Evolutionary conservation across 1,140 invertebrate species (phyloP).

Genomic region (Microvelia longipes): DNA sequence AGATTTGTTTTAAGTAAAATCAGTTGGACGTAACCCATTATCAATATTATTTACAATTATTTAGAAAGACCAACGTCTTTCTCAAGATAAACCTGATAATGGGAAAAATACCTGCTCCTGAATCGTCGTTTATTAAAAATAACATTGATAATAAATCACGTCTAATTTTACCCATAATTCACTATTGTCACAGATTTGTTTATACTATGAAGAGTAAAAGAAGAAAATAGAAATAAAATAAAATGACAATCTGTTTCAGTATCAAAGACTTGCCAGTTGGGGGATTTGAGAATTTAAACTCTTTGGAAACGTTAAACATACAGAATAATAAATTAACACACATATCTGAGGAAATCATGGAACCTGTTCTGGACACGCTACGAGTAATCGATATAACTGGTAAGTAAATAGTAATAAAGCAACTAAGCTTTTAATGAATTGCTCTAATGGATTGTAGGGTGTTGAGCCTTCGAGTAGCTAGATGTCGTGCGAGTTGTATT

Average conservation of each 20-base stretch:
- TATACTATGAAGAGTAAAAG: too few relatives aligned
- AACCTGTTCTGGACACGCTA: constrained; percentile 68
- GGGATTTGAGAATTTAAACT: constrained; percentile 73
- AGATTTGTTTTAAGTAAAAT: too few relatives aligned
- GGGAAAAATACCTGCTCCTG: too few relatives aligned
- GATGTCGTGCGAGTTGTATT: background rate
- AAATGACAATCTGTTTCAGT: constrained; percentile 43
- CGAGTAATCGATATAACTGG: constrained; percentile 72
- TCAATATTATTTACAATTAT: too few relatives aligned
- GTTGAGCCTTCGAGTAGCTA: background rate
- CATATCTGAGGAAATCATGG: constrained; percentile 73
- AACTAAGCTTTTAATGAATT: background rate
- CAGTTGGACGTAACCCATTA: too few relatives aligned
- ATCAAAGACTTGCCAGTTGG: constrained; percentile 58
- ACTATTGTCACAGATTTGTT: too few relatives aligned
- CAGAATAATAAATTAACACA: constrained; percentile 72
- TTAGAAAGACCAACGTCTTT: too few relatives aligned
- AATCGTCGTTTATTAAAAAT: too few relatives aligned
- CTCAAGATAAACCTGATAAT: too few relatives aligned
- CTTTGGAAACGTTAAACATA: constrained; percentile 68
- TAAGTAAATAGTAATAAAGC: constrained; percentile 40
- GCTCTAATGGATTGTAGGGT: background rate
- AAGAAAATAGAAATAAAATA: too few relatives aligned
- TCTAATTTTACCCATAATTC: too few relatives aligned
- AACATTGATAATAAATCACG: too few relatives aligned